phyloP scores from a whole-genome alignment of 2,888 invertebrate species.

The Therioaphis trifolii region DNA sequence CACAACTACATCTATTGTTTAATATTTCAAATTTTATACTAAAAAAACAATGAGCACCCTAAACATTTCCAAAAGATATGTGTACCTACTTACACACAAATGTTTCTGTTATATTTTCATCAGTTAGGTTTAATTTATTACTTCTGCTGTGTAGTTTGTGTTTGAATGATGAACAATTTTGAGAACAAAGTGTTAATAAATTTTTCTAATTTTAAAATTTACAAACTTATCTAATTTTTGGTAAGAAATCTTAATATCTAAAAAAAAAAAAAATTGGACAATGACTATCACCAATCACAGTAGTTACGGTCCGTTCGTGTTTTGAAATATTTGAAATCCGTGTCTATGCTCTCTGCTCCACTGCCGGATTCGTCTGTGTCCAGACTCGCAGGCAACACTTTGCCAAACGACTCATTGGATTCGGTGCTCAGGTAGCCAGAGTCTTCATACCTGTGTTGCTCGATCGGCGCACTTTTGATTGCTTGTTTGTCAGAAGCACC shows the following conservation, averaged over 20 bases:
- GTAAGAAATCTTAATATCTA: neutral
- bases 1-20: too few species aligned
- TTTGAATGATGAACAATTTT: too few species aligned
- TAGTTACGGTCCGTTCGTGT: slow-evolving; percentile 44
- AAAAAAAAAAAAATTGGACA: neutral
- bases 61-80: too few species aligned
- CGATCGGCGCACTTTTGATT: slow-evolving; percentile 52
- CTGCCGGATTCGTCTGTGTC: slow-evolving; percentile 71
- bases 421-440: slow-evolving; percentile 88
- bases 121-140: too few species aligned
- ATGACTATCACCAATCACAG: slow-evolving; percentile 49
- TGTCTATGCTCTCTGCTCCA: slow-evolving; percentile 87
- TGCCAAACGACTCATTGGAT: slow-evolving; percentile 83
- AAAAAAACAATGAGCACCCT: too few species aligned
- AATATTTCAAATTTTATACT: too few species aligned
- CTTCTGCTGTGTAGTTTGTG: too few species aligned
- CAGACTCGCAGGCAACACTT: slow-evolving; percentile 67
- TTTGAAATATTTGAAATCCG: slow-evolving; percentile 72
- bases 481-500: slow-evolving; percentile 55
- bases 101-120: too few species aligned
- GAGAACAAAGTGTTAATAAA: too few species aligned
- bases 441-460: slow-evolving; percentile 74
- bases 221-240: slow-evolving; percentile 26
- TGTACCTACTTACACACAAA: too few species aligned
- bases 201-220: neutral